Base-by-base conservation (phyloP, 2,888 invertebrate species). In the Tipula unca region DNA sequence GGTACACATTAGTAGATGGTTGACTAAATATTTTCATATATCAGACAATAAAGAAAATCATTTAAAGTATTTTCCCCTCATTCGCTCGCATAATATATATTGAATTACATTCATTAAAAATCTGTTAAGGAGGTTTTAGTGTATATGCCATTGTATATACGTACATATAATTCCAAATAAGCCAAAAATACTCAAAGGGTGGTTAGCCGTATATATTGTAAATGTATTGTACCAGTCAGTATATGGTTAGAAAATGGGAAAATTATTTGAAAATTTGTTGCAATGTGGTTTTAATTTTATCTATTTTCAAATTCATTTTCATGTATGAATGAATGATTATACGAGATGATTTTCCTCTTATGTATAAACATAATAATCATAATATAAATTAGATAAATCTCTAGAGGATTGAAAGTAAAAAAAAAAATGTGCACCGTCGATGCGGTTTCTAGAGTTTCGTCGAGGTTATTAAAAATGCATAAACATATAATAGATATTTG, bases 81-180 rank as follows among this genome's bases (percentile, higher is more conserved):
- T 69, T 69, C 69, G 10, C 25, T 69, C 48, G 48, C 6, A 25
- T 17, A 32, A 48, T n/a, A 48, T 48, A 48, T 10, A 69, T 69
- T 69, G 69, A 69, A 69, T 69, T 69, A 69, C 69, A 69, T 69
- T 69, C 69, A 69, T 69, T 69, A 69, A 69, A 69, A 69, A 69
- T 69, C 69, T 69, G 69, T 69, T 69, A 69, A 69, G 69, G 69
- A 69, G 69, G 20, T 69, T 69, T 69, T 69, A 69, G 69, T 69
- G 13, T 13, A 25, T 69, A n/a, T 20, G 10, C 1, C 25, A 69
- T 69, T 69, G 69, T 54, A 54, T 54, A 32, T 32, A n/a, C n/a
- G 32, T 1, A 32, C 32, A 6, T 2, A 32, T 32, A 6, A n/a
- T 69, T 1, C 25, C 69, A 69, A 69, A 69, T 69, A 25, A 69